Conservation (phyloP, 2,797 vertebrate species). For the Anniella stebbinsi region DNA sequence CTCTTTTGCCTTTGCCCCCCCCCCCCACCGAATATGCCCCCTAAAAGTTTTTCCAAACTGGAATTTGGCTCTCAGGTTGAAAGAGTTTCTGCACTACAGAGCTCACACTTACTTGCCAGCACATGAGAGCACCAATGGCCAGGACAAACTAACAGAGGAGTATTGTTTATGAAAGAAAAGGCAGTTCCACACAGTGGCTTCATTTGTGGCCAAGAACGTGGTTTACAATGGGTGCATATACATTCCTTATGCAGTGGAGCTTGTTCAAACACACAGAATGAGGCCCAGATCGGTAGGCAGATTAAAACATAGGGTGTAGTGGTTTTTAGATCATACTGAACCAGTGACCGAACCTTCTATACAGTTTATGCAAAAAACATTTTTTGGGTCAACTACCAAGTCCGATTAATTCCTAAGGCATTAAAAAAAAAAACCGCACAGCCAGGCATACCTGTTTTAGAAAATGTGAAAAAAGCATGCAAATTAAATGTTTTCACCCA, state of each 20-base stretch:
- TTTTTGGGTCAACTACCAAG: neutral
- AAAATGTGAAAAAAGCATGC: neutral
- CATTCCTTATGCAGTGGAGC: neutral
- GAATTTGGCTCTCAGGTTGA: too few relatives aligned
- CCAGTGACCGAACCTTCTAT: neutral
- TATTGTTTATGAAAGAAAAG: neutral
- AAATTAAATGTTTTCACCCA: neutral
- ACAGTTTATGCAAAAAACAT: neutral
- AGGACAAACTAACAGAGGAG: neutral
- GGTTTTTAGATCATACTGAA: neutral
- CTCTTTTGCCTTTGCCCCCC: too few relatives aligned
- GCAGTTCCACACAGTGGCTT: neutral
- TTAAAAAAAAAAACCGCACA: neutral
- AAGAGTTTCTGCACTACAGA: too few relatives aligned
- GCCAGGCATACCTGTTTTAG: neutral
- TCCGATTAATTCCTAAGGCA: neutral
- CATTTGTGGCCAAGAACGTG: neutral
- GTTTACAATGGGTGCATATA: neutral
- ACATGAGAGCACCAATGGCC: neutral
- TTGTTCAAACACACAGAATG: neutral
- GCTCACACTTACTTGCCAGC: neutral
- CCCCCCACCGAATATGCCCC: too few relatives aligned
- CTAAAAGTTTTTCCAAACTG: too few relatives aligned
- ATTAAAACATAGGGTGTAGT: too few relatives aligned
- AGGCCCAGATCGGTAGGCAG: too few relatives aligned